These are phyloP conservation scores for Cossypha caffra DNA, from an alignment of 2,797 vertebrate species.

Conservation along the genomic window DNA sequence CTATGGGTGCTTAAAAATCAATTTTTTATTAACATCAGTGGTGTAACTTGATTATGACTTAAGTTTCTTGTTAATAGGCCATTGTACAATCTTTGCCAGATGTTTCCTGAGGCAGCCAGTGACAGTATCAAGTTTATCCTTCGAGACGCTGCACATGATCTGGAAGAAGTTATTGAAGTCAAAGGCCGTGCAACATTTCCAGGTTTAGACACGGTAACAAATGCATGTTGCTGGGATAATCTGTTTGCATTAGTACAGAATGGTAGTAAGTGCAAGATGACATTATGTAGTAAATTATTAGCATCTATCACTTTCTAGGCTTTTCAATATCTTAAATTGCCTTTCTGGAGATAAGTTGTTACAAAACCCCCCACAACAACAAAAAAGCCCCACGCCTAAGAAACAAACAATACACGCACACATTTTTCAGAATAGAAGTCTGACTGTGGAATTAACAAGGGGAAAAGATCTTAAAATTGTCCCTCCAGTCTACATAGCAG, in stretches of 20 bases:
- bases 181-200: slow-evolving; percentile 84
- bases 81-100: slow-evolving; percentile 87
- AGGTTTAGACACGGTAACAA: slow-evolving; percentile 83
- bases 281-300: neutral
- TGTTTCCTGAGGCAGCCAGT: slow-evolving; percentile 87
- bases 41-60: neutral
- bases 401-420: neutral
- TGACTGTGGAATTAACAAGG: neutral
- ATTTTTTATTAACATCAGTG: neutral
- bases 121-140: slow-evolving; percentile 80
- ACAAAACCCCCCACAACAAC: neutral
- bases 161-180: slow-evolving; percentile 85
- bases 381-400: neutral
- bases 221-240: neutral
- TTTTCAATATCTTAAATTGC: neutral
- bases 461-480: neutral
- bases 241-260: neutral
- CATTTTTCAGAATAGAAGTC: neutral
- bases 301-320: neutral
- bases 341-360: neutral
- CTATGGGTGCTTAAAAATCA: neutral
- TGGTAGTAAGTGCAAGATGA: neutral
- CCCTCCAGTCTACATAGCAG: neutral
- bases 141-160: slow-evolving; percentile 82
- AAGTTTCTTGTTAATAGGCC: slow-evolving; percentile 77